A percentile compares a stretch with the other conserved stretches of the same genome.
Evolutionary conservation across 2,888 invertebrate species (phyloP).

Genomic region (Ophion slaviceki): DNA sequence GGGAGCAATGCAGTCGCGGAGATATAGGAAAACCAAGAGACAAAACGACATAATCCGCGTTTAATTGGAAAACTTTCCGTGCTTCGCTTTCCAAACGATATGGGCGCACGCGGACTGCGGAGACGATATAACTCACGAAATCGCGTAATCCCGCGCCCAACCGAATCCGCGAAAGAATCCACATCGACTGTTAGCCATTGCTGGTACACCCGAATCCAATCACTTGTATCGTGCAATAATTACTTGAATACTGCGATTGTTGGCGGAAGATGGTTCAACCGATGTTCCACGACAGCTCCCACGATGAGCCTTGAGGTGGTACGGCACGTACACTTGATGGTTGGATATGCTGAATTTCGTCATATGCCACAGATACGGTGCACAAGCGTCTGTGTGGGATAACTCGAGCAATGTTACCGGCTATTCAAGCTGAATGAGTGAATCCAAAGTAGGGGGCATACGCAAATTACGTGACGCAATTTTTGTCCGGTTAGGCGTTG

Average conservation of each 20-base stretch:
- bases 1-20: slow-evolving; percentile 35
- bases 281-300: no score
- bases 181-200: slow-evolving; percentile 15
- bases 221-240: slow-evolving; percentile 31
- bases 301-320: no score
- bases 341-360: no score
- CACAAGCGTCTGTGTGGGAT: no score
- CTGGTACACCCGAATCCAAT: slow-evolving; percentile 20
- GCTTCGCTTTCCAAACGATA: slow-evolving; percentile 76
- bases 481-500: no score
- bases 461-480: no score
- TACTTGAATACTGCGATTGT: slow-evolving; percentile 11
- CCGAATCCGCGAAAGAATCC: slow-evolving; percentile 46
- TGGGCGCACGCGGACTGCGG: slow-evolving; percentile 67
- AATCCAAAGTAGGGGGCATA: no score
- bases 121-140: slow-evolving; percentile 66
- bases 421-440: no score
- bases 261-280: not conserved
- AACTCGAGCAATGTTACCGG: no score
- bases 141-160: slow-evolving; percentile 51
- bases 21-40: slow-evolving; percentile 70
- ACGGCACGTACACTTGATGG: no score
- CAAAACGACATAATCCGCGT: slow-evolving; percentile 82
- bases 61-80: slow-evolving; percentile 83
- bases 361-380: no score